Conservation (phyloP, 2,888 invertebrate species). For the Ommatoiulus sabulosus region DNA sequence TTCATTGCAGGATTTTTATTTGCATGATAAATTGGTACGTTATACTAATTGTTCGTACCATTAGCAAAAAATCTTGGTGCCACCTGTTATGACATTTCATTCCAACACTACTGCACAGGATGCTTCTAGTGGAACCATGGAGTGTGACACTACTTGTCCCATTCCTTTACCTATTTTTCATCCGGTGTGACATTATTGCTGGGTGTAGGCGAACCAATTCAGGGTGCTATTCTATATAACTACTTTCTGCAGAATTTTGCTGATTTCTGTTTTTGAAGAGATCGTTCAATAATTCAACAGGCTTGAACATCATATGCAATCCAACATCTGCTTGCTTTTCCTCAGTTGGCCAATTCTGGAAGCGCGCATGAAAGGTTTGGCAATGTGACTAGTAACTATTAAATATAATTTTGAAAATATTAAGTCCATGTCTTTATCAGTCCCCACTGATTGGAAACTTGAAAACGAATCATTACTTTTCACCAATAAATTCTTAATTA, state of each 20-base stretch:
- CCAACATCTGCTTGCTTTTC: conserved; percentile 49
- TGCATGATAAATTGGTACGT: too few species aligned
- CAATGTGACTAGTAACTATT: conserved; percentile 21
- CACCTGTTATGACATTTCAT: too few species aligned
- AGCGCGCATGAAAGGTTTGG: not conserved
- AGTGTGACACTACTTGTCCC: not conserved
- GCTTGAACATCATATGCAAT: conserved; percentile 9
- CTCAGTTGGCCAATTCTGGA: conserved; percentile 51
- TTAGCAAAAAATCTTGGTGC: too few species aligned
- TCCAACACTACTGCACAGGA: not conserved
- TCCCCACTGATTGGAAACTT: too few species aligned
- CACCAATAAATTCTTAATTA: too few species aligned
- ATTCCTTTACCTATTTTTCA: conserved; percentile 51
- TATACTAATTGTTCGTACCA: too few species aligned
- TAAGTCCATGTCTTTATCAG: too few species aligned
- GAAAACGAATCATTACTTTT: too few species aligned
- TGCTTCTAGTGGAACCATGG: not conserved
- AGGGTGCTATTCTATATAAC: not conserved
- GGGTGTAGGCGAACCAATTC: conserved; percentile 42
- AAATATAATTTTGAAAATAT: not conserved
- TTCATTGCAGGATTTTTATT: too few species aligned
- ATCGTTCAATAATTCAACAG: not conserved
- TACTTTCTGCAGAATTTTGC: conserved; percentile 51
- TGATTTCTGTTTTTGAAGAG: conserved; percentile 50
- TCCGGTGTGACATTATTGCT: not conserved